Conservation (phyloP, 2,113 vertebrate species). For the Cervus canadensis region DNA sequence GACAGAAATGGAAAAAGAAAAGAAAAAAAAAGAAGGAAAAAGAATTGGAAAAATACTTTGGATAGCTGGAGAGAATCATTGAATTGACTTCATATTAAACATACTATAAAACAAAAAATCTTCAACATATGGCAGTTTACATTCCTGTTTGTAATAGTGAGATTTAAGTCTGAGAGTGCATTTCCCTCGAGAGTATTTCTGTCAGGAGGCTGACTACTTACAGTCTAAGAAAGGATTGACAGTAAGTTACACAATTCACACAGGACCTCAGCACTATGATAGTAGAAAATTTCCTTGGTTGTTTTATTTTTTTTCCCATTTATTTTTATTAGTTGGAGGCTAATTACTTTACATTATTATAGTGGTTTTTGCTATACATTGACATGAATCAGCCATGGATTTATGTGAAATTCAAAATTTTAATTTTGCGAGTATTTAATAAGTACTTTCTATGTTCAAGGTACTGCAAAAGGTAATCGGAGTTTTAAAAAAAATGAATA, state of each 20-base stretch:
- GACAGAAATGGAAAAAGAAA: not conserved
- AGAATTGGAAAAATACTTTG: not conserved
- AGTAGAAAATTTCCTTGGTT: not conserved
- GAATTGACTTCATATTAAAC: not conserved
- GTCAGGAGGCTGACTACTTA: not conserved
- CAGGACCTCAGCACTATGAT: not conserved
- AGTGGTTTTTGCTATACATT: too few species aligned
- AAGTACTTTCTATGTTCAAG: not conserved
- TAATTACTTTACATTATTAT: too few species aligned
- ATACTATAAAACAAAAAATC: not conserved
- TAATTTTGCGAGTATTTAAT: not conserved
- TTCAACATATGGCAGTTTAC: not conserved
- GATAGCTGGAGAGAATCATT: not conserved
- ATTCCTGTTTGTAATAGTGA: not conserved
- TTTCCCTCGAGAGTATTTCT: not conserved
- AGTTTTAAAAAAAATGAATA: not conserved
- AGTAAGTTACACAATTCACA: not conserved
- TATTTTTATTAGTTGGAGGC: too few species aligned
- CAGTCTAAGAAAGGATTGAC: not conserved
- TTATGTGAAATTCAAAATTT: constrained; percentile 9
- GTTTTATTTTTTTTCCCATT: not conserved
- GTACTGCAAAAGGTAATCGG: not conserved
- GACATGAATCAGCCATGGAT: not conserved
- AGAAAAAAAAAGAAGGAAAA: not conserved
- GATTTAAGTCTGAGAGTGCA: not conserved